These are phyloP conservation scores for Drosophila subsilvestris DNA, from an alignment of 2,888 invertebrate species.

Conservation along the genomic window DNA sequence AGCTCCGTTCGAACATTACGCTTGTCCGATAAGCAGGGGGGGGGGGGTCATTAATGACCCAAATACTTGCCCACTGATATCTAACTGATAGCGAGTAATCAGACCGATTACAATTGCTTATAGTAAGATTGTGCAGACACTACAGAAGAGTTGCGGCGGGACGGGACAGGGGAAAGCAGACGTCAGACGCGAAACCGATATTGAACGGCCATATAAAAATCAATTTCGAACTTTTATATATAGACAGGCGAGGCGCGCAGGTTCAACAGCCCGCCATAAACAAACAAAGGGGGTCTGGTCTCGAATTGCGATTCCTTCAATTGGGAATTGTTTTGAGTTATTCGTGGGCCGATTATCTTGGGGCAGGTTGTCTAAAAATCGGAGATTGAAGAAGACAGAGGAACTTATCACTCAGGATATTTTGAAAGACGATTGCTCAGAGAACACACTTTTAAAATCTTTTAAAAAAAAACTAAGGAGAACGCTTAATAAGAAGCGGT, in stretches of 20 bases:
- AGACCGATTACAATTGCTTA: background rate
- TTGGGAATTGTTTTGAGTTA: slow-evolving; percentile 15
- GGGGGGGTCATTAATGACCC: slow-evolving; percentile 44
- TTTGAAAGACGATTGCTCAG: no score
- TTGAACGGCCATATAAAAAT: slow-evolving; percentile 19
- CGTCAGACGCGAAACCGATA: slow-evolving; percentile 27
- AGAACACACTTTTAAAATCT: no score
- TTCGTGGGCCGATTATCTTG: background rate
- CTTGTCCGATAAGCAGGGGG: slow-evolving; percentile 30
- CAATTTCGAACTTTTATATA: background rate
- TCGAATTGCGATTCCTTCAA: slow-evolving; percentile 15
- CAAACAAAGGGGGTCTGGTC: slow-evolving; percentile 19
- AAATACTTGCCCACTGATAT: slow-evolving; percentile 17
- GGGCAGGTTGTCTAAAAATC: no score
- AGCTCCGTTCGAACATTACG: slow-evolving; percentile 21
- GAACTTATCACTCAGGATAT: no score
- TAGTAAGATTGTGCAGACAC: background rate
- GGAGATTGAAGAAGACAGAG: no score
- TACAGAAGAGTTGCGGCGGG: background rate
- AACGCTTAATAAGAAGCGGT: no score
- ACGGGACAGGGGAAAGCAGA: slow-evolving; percentile 4
- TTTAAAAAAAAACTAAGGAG: no score
- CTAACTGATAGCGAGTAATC: slow-evolving; percentile 6
- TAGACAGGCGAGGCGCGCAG: slow-evolving; percentile 60
- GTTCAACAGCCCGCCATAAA: slow-evolving; percentile 64